Base-by-base conservation (phyloP, 1,140 invertebrate species). In the Carposina sasakii region DNA sequence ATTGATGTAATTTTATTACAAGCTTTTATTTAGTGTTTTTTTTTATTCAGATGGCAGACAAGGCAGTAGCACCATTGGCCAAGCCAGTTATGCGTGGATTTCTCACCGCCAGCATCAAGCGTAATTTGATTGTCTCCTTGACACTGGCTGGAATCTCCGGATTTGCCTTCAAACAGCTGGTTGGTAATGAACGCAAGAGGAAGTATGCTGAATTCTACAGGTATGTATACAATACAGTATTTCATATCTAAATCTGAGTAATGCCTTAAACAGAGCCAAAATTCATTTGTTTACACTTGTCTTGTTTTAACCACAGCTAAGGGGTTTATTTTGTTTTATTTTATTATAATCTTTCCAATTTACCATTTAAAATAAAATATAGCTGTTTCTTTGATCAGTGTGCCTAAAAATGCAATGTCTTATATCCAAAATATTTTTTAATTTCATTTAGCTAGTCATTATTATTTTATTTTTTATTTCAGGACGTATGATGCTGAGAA, bases 141-240 rank as follows among this genome's bases (percentile, higher is more conserved):
- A 64, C 57, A 6, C 44, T 88, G 0, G 68, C 83, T 15, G 70
- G 74, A 3, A 45, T 71, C 19, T 62, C 65, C 5, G 88, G 83
- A 0, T 22, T 87, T 4, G 64, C 73, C 0, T 86, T 82, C 58
- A 88, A 91, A 51, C 48, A 86, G 23, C 42, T 83, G 0, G 66
- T 88, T n/a, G 78, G 76, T 31, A 87, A 88, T 49, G 71, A 82
- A 2, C 81, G 87, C 48, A 91, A 90, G 70, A 73, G 77, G 65
- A 75, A 70, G 62, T 91, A 91, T 61, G 89, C 89, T 36, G 89
- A 91, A 57, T 91, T 90, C 69, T 91, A 91, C 86, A 91, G 87
- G 90, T 91, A 77, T 46, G 23, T 53, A 0, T 42, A 37, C 8
- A 36, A n/a, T 20, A 28, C 24, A 42, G n/a, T n/a, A n/a, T n/a